phyloP scores from a whole-genome alignment of 2,113 vertebrate genomes.

The Cettia cetti region DNA sequence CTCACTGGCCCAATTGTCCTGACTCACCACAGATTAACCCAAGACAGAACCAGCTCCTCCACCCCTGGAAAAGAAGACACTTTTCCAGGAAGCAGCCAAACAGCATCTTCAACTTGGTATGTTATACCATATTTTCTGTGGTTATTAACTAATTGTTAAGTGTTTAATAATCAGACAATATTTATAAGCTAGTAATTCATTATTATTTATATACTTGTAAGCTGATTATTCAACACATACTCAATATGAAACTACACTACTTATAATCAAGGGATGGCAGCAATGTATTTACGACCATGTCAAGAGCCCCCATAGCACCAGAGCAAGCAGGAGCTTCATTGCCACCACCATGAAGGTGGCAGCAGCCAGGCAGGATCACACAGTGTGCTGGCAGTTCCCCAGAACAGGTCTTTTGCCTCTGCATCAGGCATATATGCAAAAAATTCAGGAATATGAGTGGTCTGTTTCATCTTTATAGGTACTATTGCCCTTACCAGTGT shows the following conservation, averaged over 20 bases:
- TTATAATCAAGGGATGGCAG: background rate
- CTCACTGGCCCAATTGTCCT: accelerated
- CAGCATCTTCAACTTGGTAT: background rate
- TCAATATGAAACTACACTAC: background rate
- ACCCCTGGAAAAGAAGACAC: background rate
- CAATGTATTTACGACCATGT: background rate
- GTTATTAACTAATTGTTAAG: background rate
- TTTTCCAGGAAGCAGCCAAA: background rate
- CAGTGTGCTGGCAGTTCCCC: background rate
- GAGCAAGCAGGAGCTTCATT: background rate
- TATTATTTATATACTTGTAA: background rate
- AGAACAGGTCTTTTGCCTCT: background rate
- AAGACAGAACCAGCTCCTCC: background rate
- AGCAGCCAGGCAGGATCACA: background rate
- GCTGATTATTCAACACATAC: background rate
- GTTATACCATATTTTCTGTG: background rate
- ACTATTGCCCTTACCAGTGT: background rate
- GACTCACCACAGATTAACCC: accelerated
- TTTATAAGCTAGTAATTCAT: background rate
- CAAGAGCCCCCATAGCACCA: background rate
- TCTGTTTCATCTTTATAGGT: background rate
- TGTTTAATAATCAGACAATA: background rate
- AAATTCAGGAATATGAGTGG: background rate
- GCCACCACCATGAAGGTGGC: background rate
- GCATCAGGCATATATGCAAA: background rate